Evolutionary conservation across 2,888 invertebrate genomes (phyloP), one percentile per base, ranked within the genome.

Genomic region (Stomorhina lunata): DNA sequence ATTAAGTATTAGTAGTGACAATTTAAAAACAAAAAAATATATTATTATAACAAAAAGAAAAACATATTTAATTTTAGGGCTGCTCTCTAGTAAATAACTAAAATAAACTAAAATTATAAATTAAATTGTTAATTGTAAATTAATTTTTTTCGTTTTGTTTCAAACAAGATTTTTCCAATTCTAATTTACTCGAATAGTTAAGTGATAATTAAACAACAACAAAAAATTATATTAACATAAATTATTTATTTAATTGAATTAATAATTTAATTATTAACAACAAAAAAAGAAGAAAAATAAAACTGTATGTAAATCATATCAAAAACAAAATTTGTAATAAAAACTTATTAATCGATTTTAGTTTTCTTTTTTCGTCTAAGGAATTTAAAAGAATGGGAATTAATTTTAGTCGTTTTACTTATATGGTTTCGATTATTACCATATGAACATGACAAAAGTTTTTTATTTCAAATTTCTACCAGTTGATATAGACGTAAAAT

Each of bases 291-390:
- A 59, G 29, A 65, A 25, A 50, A 71, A 68, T 65, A n/a, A 59
- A 76, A 65, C 55, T 81, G 66, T 78, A 73, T 81, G 72, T 81
- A 81, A 81, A 40, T 73, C 81, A 81, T 81, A 81, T 81, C 81
- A 81, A 66, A 63, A 65, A 75, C 17, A 59, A 50, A 43, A 77
- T 22, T 76, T 69, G 57, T 65, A 69, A 66, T 66, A 76, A 81
- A 78, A 57, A 34, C 10, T 43, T 43, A 71, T 77, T 69, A 80
- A 59, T 50, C 29, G 63, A 61, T 72, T 65, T 72, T 45, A 55
- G 32, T 61, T 22, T 25, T 40, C 63, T 78, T 78, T 57, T 63
- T 25, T 34, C 25, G 6, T 2, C 59, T 32, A n/a, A n/a, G n/a
- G n/a, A n/a, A n/a, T n/a, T n/a, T n/a, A n/a, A n/a, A n/a, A n/a